Conservation (phyloP, 23 tunicate genomes). For the Clavelina lepadiformis region DNA sequence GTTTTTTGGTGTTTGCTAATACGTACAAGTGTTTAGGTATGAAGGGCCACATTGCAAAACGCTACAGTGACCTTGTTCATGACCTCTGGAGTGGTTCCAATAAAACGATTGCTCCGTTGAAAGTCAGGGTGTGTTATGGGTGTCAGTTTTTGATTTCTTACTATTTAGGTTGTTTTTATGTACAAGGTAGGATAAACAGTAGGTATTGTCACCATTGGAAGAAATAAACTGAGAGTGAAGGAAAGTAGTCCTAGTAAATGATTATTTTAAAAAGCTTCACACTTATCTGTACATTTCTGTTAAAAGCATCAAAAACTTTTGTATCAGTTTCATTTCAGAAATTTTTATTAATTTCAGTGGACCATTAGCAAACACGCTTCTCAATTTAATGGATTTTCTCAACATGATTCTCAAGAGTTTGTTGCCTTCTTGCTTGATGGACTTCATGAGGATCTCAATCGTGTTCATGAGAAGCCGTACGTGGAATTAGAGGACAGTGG, state of each 20-base stretch:
- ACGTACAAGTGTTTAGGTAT: constrained; percentile 29
- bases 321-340: too few species aligned
- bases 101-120: constrained; percentile 86
- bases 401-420: constrained; percentile 96
- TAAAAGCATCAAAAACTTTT: too few species aligned
- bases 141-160: not conserved
- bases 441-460: constrained; percentile 82
- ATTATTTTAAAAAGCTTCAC: not conserved
- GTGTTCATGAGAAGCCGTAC: constrained; percentile 87
- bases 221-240: too few species aligned
- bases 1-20: not conserved
- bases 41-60: constrained; percentile 88
- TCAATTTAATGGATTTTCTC: constrained; percentile 79
- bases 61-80: constrained; percentile 64
- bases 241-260: not conserved
- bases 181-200: too few species aligned
- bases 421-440: constrained; percentile 87
- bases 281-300: not conserved
- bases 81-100: constrained; percentile 89
- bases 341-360: constrained; percentile 47
- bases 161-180: not conserved
- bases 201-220: too few species aligned
- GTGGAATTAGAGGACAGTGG: constrained; percentile 90
- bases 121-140: constrained; percentile 59
- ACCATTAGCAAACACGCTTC: constrained; percentile 95